These are phyloP conservation scores for Schizothorax lantsangensis DNA, from an alignment of 2,797 vertebrate genomes.

Conservation along the genomic window DNA sequence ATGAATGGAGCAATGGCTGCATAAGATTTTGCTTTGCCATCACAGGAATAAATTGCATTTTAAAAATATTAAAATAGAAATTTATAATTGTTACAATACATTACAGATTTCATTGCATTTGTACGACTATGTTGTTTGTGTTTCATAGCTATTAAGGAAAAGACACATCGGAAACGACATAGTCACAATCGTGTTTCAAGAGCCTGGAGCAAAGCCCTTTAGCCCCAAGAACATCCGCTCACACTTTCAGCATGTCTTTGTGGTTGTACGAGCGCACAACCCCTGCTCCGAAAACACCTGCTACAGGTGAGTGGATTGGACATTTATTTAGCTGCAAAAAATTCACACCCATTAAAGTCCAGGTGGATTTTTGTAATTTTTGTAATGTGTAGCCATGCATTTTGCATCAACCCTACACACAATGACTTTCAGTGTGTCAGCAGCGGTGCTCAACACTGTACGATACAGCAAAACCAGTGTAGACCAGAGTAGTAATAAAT, in stretches of 20 bases:
- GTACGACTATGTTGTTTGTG: not conserved
- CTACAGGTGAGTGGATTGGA: conserved; percentile 85
- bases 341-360: not conserved
- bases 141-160: conserved; percentile 88
- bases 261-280: conserved; percentile 88
- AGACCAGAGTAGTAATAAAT: not conserved
- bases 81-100: no score
- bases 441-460: not conserved
- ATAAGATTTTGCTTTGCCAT: no score
- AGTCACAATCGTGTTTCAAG: conserved; percentile 97
- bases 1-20: no score
- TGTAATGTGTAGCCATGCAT: not conserved
- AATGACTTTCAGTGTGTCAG: not conserved
- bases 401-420: not conserved
- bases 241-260: conserved; percentile 97
- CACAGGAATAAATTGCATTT: no score
- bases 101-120: not conserved
- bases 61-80: no score
- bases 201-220: conserved; percentile 94
- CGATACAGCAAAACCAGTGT: not conserved
- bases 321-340: not conserved
- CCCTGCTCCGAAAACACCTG: conserved; percentile 91
- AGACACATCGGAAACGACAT: conserved; percentile 98
- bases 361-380: not conserved
- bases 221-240: conserved; percentile 98